Evolutionary conservation across 30 jellyfish, hydroid and myxozoan genomes (phyloP).

Genomic region (Hydra vulgaris): DNA sequence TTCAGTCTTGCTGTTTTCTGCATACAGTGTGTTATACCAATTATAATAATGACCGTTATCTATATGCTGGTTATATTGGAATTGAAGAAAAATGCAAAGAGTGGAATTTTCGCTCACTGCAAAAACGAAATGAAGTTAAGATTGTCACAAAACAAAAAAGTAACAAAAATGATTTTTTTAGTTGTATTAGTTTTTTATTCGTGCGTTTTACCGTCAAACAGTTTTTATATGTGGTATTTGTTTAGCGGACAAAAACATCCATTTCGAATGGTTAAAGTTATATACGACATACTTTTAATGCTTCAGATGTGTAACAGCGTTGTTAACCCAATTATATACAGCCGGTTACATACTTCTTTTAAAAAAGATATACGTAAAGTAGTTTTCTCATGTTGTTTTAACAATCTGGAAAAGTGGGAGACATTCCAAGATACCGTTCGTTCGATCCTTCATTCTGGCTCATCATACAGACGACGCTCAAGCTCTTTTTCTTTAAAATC

Average conservation of each 20-base stretch:
- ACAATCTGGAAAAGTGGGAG: too few species aligned
- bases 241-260: background rate
- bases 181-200: slow-evolving; percentile 47
- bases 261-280: background rate
- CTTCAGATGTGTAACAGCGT: slow-evolving; percentile 54
- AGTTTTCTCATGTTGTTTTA: slow-evolving; percentile 58
- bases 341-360: slow-evolving; percentile 77
- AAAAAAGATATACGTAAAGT: slow-evolving; percentile 43
- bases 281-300: slow-evolving; percentile 31
- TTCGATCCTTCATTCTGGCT: too few species aligned
- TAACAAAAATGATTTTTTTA: slow-evolving; percentile 49
- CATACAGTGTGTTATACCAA: slow-evolving; percentile 47
- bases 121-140: slow-evolving; percentile 28
- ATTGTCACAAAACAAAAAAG: slow-evolving; percentile 41
- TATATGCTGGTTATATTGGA: slow-evolving; percentile 40
- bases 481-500: too few species aligned
- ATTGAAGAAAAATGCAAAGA: slow-evolving; percentile 10
- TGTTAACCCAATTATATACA: slow-evolving; percentile 80
- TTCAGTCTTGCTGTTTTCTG: background rate
- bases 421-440: too few species aligned
- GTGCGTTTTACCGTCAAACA: slow-evolving; percentile 54
- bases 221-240: slow-evolving; percentile 28
- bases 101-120: slow-evolving; percentile 11
- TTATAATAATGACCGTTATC: slow-evolving; percentile 33
- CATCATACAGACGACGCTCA: too few species aligned